Evolutionary conservation across 2,888 invertebrate genomes (phyloP).

Genomic region (Trissolcus brochymenae): DNA sequence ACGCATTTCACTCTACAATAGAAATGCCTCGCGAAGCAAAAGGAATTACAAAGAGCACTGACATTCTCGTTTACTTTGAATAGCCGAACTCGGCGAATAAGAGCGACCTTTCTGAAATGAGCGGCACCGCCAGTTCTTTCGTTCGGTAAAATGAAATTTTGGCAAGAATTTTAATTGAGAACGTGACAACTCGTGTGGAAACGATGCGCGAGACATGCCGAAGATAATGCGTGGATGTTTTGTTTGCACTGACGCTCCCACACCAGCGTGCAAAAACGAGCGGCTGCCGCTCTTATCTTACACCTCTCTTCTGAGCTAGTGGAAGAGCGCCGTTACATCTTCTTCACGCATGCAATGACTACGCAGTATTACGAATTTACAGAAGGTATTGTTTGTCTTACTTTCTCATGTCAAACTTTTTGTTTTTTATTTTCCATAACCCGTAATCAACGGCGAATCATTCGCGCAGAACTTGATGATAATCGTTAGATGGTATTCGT

Average conservation of each 20-base stretch:
- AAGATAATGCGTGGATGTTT: conserved; percentile 52
- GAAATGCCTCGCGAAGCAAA: conserved; percentile 33
- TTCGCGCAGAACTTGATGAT: background rate
- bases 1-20: conserved; percentile 40
- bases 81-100: conserved; percentile 31
- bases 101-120: conserved; percentile 21
- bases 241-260: conserved; percentile 42
- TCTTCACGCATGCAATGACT: conserved; percentile 38
- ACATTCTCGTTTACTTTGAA: conserved; percentile 54
- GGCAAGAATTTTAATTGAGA: conserved; percentile 69
- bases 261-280: conserved; percentile 16
- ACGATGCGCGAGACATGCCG: conserved; percentile 51
- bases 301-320: conserved; percentile 26
- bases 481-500: background rate
- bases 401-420: conserved; percentile 34
- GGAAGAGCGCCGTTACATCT: conserved; percentile 55
- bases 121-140: conserved; percentile 45
- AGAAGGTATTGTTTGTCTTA: conserved; percentile 41
- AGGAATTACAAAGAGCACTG: conserved; percentile 48
- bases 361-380: conserved; percentile 38
- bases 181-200: conserved; percentile 62
- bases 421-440: background rate
- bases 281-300: conserved; percentile 29
- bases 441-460: background rate
- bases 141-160: conserved; percentile 64